Evolutionary conservation across 1,140 invertebrate genomes (phyloP), one percentile per base, ranked within the genome.

Genomic region (Caerostris extrusa): DNA sequence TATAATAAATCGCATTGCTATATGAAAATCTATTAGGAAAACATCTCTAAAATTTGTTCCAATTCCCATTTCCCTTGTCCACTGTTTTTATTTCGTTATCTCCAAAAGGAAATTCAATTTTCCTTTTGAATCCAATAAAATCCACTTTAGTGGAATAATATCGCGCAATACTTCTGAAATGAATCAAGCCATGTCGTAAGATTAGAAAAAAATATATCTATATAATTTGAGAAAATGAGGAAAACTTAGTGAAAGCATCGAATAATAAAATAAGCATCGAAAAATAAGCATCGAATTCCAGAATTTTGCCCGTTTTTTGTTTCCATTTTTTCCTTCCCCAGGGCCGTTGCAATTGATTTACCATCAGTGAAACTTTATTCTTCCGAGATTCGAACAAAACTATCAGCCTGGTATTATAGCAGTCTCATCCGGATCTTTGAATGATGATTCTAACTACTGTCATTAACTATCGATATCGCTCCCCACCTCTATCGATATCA

Each of bases 391-490:
- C 17, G 88, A 71, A 90, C 88, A 90, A 90, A 90, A 67, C 88
- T 71, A 90, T 90, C 90, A 64, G 61, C 57, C 58, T 88, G 3
- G 60, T 88, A 64, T 88, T 88, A 64, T 61, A 83, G 57, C 50
- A 34, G 71, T 61, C 60, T 82, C 71, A 90, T 77, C 88, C 67
- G 14, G 34, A 19, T 12, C 57, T 58, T 81, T 91, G 90, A 91
- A 91, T 82, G 90, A 91, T 91, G 90, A 91, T 91, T 91, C 77
- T 91, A 91, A 91, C 90, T 83, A 91, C 71, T 64, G 58, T 91
- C 90, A 91, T 91, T 91, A 91, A 91, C 71, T 82, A 91, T 91
- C 90, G 90, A 90, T 91, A 83, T 82, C 90, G 82, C n/a, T 91
- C 57, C 60, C 12, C 71, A 55, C 69, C 69, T 91, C 19, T 56